Evolutionary conservation across 2,113 vertebrate genomes (phyloP), one percentile per base, ranked within the genome.

Genomic region (Tachuris rubrigastra): DNA sequence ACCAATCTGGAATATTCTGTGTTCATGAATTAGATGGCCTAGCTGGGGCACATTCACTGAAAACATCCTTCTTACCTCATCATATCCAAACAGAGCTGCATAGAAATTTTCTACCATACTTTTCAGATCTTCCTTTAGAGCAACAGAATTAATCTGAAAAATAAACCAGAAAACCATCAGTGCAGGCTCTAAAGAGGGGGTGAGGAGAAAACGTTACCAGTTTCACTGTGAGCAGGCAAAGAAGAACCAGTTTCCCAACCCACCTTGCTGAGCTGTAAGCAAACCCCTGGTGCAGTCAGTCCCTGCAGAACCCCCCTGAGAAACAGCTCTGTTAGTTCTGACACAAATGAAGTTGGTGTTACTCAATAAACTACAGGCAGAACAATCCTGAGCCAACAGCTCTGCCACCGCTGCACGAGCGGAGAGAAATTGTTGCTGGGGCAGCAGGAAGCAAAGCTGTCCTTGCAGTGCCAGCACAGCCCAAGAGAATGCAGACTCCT

Each of bases 21-120:
- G 58, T 37, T 82, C 41, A 58, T 15, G 25, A 84, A 81, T 59
- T 30, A 53, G 41, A 44, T 20, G 16, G 55, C 25, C 47, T 84
- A 33, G 35, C 69, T 86, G 46, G 46, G 46, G 60, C 59, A 67
- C 27, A 33, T 82, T 74, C 66, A 47, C 71, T 80, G 47, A 52
- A 85, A 90, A 53, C 37, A 72, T 41, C 53, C 23, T 77, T 81
- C 97, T 98, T 97, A 99, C 99, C 99, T 99, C 99, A 91, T 99
- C 99, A 7, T 99, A 99, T 96, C 99, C 99, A 97, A 99, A 99
- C 41, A 99, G 98, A 41, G 99, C 98, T 11, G 98, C 99, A 73
- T 99, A 99, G 96, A 99, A 99, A 69, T 97, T 99, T 98, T 99
- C 98, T 6, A 98, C 99, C 99, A 99, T 99, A 18, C 75, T 92